A percentile compares a stretch with the other conserved stretches of the same genome.
Conservation (phyloP, 2,113 vertebrate species). For the Pteropus alecto region DNA sequence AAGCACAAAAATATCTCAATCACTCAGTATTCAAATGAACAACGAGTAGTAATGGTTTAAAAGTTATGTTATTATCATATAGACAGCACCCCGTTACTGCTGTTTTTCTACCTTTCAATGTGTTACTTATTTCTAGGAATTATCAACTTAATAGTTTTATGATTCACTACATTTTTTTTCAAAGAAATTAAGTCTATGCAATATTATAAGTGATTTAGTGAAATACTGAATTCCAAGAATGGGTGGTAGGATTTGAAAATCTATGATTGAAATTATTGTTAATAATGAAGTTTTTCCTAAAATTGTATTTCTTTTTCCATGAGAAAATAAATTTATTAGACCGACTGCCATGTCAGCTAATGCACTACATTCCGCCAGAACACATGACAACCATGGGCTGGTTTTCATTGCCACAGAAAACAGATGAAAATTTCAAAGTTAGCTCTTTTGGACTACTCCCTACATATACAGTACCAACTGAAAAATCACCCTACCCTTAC, state of each 20-base stretch:
- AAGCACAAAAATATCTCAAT: constrained; percentile 29
- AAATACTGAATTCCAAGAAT: not conserved
- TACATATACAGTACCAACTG: not conserved
- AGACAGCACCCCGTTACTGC: not conserved
- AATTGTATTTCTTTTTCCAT: constrained; percentile 24
- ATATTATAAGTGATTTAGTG: not conserved
- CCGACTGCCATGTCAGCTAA: not conserved
- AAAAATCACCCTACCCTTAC: not conserved
- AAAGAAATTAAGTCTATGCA: not conserved
- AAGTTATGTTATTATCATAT: not conserved
- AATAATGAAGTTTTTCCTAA: not conserved
- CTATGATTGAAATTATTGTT: constrained; percentile 18
- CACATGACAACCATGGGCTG: not conserved
- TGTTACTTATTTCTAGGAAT: not conserved
- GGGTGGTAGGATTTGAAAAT: not conserved
- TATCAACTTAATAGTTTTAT: not conserved
- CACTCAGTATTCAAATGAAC: not conserved
- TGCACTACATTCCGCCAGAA: not conserved
- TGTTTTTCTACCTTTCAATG: not conserved
- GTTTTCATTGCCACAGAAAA: constrained; percentile 37
- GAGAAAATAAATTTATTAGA: constrained; percentile 41
- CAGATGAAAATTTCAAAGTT: constrained; percentile 19
- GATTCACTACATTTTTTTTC: not conserved
- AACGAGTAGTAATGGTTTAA: not conserved
- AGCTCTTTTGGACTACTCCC: not conserved